Percentiles rank a stretch among this genome's conserved stretches.
phyloP scores from a whole-genome alignment of 2,797 vertebrate genomes.

The Rousettus madagascariensis region DNA sequence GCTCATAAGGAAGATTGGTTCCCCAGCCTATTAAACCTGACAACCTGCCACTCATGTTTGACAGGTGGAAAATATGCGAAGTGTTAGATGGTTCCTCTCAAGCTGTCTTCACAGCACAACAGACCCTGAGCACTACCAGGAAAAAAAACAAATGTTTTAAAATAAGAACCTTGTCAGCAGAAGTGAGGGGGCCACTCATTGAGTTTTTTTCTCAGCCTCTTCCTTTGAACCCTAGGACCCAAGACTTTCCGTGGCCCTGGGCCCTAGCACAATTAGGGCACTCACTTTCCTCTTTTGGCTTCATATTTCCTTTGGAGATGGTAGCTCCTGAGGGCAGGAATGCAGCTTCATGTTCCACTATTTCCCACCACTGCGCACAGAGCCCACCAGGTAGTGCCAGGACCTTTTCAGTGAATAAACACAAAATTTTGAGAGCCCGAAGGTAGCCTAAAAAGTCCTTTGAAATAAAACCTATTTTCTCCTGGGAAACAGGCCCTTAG shows the following conservation, averaged over 20 bases:
- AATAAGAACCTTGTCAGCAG: neutral
- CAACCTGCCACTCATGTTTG: neutral
- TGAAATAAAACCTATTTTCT: neutral
- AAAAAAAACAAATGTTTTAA: neutral
- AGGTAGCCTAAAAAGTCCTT: neutral
- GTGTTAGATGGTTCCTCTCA: neutral
- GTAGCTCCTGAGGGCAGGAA: neutral
- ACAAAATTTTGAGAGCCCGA: neutral
- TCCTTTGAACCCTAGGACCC: neutral
- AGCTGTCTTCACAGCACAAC: neutral
- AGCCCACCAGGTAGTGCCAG: neutral
- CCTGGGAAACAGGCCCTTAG: neutral
- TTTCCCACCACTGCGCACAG: neutral
- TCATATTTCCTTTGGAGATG: neutral
- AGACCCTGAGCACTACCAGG: neutral
- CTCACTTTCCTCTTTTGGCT: neutral
- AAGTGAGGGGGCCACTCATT: accelerated
- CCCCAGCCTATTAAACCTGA: neutral
- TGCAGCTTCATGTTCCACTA: accelerated
- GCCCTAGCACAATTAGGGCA: accelerated
- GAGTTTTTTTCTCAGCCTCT: neutral
- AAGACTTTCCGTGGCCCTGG: accelerated
- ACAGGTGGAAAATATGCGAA: neutral
- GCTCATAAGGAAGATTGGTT: neutral
- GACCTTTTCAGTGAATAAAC: neutral